A percentile compares a stretch with the other conserved stretches of the same genome.
These are phyloP conservation scores for Lacerta bilineata DNA, from an alignment of 2,797 vertebrate genomes.

Conservation along the genomic window DNA sequence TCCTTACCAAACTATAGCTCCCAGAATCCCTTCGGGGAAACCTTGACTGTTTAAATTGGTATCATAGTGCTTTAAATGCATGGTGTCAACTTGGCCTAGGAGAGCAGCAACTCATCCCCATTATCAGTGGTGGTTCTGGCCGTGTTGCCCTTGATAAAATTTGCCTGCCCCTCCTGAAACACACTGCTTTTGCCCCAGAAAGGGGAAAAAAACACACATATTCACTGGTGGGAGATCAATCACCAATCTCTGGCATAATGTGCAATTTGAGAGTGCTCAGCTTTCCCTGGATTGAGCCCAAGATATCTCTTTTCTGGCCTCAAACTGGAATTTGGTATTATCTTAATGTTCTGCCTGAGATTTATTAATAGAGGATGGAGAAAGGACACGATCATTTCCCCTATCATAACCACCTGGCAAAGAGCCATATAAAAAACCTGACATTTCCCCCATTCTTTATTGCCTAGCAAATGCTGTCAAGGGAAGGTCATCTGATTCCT, in stretches of 20 bases:
- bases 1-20: too few species aligned
- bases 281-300: not conserved
- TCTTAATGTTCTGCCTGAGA: slow-evolving; percentile 56
- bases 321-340: slow-evolving; percentile 45
- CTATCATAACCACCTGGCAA: slow-evolving; percentile 46
- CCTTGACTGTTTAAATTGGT: too few species aligned
- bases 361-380: slow-evolving; percentile 54
- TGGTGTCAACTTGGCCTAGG: too few species aligned
- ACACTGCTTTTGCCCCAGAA: too few species aligned
- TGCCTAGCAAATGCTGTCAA: slow-evolving; percentile 57
- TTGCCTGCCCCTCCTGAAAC: too few species aligned
- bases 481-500: slow-evolving; percentile 58
- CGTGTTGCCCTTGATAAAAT: too few species aligned
- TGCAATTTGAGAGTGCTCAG: not conserved
- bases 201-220: not conserved
- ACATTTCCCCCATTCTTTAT: slow-evolving; percentile 59
- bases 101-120: too few species aligned
- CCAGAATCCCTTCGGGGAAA: too few species aligned
- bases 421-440: slow-evolving; percentile 56
- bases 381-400: slow-evolving; percentile 55
- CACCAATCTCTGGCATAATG: not conserved
- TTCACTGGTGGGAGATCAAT: not conserved
- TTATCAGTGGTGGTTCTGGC: too few species aligned
- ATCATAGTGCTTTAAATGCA: too few species aligned
- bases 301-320: not conserved